Percentiles rank a stretch among this genome's conserved stretches.
These are phyloP conservation scores for Erinaceus europaeus DNA, from an alignment of 2,113 vertebrate species.

Conservation along the genomic window DNA sequence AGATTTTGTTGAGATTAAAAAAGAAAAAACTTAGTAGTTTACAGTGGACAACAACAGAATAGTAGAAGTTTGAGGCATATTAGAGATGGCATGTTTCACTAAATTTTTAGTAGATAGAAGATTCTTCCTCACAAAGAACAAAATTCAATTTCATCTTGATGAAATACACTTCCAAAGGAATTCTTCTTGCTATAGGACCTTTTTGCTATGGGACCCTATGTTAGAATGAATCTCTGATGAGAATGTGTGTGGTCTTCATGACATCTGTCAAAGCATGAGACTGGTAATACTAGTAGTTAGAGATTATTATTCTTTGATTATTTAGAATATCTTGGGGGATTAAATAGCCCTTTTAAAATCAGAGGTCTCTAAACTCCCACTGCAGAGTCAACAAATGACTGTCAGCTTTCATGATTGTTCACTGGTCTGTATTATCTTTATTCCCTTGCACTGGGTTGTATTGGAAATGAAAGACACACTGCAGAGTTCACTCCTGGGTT, in stretches of 20 bases:
- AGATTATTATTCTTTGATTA: background rate
- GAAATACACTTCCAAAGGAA: background rate
- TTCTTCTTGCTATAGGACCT: background rate
- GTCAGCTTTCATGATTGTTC: background rate
- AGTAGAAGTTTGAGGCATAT: background rate
- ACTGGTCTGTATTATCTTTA: background rate
- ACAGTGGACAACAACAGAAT: background rate
- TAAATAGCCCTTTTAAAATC: background rate
- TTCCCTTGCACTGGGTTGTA: background rate
- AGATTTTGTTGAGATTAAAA: background rate
- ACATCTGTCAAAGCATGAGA: background rate
- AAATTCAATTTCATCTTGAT: constrained; percentile 5
- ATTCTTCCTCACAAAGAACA: constrained; percentile 19
- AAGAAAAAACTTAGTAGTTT: constrained; percentile 10
- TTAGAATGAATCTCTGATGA: constrained; percentile 20
- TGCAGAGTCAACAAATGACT: background rate
- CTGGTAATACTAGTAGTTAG: background rate
- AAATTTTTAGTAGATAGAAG: background rate
- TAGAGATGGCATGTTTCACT: background rate
- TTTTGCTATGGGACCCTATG: background rate
- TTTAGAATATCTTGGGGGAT: background rate
- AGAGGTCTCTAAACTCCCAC: background rate
- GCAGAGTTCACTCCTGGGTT: background rate
- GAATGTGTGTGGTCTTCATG: background rate
- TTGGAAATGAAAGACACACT: constrained; percentile 10